Percentiles rank a stretch among this genome's conserved stretches.
Conservation (phyloP, 2,888 invertebrate genomes). For the Anoplius nigerrimus region DNA sequence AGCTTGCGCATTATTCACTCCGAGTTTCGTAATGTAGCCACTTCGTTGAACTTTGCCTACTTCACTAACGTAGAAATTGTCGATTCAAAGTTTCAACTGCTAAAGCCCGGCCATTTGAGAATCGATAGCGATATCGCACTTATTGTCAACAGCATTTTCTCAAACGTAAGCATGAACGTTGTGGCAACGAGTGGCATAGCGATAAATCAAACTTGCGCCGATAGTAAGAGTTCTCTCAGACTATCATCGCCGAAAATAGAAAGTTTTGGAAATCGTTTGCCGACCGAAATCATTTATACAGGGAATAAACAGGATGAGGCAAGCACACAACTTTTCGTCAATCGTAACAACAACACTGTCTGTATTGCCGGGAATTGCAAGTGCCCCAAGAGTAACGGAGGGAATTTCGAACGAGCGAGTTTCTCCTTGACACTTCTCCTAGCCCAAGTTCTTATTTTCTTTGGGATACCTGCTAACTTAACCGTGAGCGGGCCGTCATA, state of each 20-base stretch:
- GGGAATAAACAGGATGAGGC: constrained; percentile 30
- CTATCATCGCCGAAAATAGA: constrained; percentile 53
- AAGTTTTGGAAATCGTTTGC: constrained; percentile 57
- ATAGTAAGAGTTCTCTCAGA: constrained; percentile 63
- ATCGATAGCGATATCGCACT: constrained; percentile 49
- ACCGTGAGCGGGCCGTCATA: background rate
- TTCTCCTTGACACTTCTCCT: too few species aligned
- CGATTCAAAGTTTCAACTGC: constrained; percentile 56
- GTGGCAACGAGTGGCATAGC: constrained; percentile 44
- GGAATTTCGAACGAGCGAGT: constrained; percentile 23
- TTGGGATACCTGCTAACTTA: background rate
- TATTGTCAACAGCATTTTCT: constrained; percentile 56
- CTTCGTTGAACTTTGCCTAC: constrained; percentile 53
- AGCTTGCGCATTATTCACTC: constrained; percentile 52
- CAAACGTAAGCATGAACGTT: constrained; percentile 60
- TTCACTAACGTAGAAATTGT: constrained; percentile 55
- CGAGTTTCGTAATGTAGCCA: constrained; percentile 49
- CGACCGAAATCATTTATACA: constrained; percentile 62
- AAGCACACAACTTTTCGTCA: constrained; percentile 25
- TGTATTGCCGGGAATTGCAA: constrained; percentile 65
- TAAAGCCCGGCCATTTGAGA: constrained; percentile 52
- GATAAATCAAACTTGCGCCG: constrained; percentile 60
- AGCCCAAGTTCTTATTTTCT: background rate
- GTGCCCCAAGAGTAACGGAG: constrained; percentile 52
- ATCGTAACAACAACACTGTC: constrained; percentile 59